phyloP scores from a whole-genome alignment of 2,113 vertebrate species.

The Puntigrus tetrazona region DNA sequence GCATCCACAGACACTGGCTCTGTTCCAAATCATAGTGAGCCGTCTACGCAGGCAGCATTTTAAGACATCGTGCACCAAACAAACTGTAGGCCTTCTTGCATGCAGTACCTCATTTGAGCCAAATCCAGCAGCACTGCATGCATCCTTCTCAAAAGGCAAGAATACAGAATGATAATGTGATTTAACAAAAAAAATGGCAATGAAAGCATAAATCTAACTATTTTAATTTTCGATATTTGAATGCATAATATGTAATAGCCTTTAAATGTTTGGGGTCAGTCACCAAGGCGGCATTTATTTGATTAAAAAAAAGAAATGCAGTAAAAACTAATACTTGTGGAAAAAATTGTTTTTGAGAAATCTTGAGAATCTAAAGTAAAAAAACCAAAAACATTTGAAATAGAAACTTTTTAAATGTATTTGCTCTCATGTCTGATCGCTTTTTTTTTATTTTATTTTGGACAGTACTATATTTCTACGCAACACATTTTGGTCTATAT shows the following conservation, averaged over 20 bases:
- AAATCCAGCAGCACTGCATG: neutral
- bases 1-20: slow-evolving; percentile 36
- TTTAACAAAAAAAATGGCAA: neutral
- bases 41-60: neutral
- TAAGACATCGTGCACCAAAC: neutral
- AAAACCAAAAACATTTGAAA: too few species aligned
- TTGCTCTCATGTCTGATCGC: too few species aligned
- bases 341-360: too few species aligned
- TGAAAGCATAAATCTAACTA: neutral
- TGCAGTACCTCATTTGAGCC: neutral
- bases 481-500: neutral
- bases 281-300: neutral
- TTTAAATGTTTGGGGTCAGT: neutral
- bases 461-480: neutral
- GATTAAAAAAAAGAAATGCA: neutral
- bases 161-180: neutral
- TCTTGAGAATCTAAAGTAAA: too few species aligned
- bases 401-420: too few species aligned
- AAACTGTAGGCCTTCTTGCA: neutral
- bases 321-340: neutral
- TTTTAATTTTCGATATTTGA: neutral
- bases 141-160: neutral
- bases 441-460: too few species aligned
- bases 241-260: neutral
- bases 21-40: neutral